Percentiles rank a stretch among this genome's conserved stretches.
Evolutionary conservation across 2,888 invertebrate species (phyloP).

Genomic region (Microplitis manilae): DNA sequence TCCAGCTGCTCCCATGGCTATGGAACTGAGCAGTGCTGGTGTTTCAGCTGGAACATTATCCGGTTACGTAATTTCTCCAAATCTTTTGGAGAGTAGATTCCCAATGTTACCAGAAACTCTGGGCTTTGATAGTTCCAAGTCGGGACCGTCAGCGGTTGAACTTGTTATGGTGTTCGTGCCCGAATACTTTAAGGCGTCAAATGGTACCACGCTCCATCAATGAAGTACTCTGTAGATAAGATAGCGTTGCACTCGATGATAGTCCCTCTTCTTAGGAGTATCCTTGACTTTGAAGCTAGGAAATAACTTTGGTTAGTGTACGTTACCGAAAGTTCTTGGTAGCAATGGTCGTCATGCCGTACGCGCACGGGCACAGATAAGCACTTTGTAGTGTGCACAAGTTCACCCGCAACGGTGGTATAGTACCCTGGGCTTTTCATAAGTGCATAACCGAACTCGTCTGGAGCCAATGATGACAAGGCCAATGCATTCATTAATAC

Average conservation of each 20-base stretch:
- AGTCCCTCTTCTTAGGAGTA: slow-evolving; percentile 32
- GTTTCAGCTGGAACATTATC: no score
- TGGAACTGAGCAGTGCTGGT: no score
- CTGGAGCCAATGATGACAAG: slow-evolving; percentile 21
- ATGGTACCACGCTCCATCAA: slow-evolving; percentile 32
- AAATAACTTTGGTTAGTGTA: slow-evolving; percentile 26
- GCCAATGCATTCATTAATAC: slow-evolving; percentile 16
- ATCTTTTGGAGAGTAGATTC: no score
- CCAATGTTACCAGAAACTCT: no score
- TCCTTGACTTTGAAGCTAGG: slow-evolving; percentile 25
- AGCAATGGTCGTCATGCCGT: slow-evolving; percentile 2
- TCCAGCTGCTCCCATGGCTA: no score
- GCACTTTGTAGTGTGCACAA: slow-evolving; percentile 30
- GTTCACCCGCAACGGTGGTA: slow-evolving; percentile 28
- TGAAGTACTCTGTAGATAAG: slow-evolving; percentile 26
- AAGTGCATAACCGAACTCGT: slow-evolving; percentile 26
- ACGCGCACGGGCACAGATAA: slow-evolving; percentile 31
- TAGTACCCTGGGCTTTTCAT: slow-evolving; percentile 39
- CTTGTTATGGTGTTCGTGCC: no score
- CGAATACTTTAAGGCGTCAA: slow-evolving; percentile 13
- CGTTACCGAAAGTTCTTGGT: slow-evolving; percentile 1
- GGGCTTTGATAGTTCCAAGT: no score
- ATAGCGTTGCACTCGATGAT: slow-evolving; percentile 28
- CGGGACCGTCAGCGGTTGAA: no score
- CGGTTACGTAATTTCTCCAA: no score